Evolutionary conservation across 2,797 vertebrate species (phyloP), one percentile per base, ranked within the genome.

Genomic region (Ataeniobius toweri): DNA sequence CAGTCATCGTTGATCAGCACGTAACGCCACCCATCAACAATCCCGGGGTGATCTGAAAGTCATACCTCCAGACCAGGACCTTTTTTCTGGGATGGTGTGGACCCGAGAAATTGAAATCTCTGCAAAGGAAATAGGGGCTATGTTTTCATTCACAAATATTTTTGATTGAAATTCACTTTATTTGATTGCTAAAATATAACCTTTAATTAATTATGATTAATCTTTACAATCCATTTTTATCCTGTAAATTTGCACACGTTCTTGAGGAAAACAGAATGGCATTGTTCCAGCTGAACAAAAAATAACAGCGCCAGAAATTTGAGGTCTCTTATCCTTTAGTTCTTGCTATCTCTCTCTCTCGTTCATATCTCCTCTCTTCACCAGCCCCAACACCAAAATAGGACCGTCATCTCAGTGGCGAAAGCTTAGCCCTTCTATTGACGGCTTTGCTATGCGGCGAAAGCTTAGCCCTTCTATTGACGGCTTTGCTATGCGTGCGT

Each of bases 401-500:
- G 89, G 92, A 93, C 92, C 91, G 83, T 83, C 84, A 89, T 92
- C 92, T 91, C 71, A 46, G 67, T 18, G 71, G 87, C 86, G 87
- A 86, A 93, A 91, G 92, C 88, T 84, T 89, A 59, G 83, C 78
- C 78, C 84, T 86, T 89, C 89, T 90, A 93, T 93, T 84, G 89
- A 92, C 63, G 82, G 86, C 85, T 85, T 88, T 88, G 83, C 85
- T 89, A 90, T 83, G 67, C 20, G 71, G 87, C 86, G 87, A 86
- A 93, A 91, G 92, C 88, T 84, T 89, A 59, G 83, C 78, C 78
- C 84, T 86, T 89, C 89, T 90, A 93, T 93, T 84, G 89, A 92
- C 63, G 82, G 86, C 85, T 85, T 88, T 88, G 83, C 85, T 89
- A 90, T 83, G 87, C 12, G 73, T 59, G 44, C 13, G 84, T 92